A percentile compares a stretch with the other conserved stretches of the same genome.
phyloP scores from a whole-genome alignment of 2,113 vertebrate species.

The Tachycineta bicolor region DNA sequence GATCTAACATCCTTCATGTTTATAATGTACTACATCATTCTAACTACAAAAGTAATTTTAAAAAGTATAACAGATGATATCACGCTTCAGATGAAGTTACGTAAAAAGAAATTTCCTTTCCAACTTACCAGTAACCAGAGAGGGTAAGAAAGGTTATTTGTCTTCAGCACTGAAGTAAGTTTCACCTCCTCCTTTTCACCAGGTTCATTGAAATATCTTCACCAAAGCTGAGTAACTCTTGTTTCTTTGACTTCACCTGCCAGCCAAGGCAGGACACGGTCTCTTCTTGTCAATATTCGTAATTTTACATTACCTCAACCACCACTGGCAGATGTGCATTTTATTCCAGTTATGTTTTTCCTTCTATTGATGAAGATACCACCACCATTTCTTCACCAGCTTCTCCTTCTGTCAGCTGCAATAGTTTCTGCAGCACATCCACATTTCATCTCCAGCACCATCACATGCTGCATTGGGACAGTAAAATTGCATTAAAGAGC shows the following conservation, averaged over 20 bases:
- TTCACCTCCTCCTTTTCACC: neutral
- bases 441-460: neutral
- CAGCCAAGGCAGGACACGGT: neutral
- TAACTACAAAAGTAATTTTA: neutral
- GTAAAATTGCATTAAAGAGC: neutral
- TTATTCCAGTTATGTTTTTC: neutral
- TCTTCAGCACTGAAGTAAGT: neutral
- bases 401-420: conserved; percentile 14
- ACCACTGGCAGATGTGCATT: conserved; percentile 11
- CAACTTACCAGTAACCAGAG: neutral
- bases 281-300: conserved; percentile 8
- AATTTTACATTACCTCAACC: conserved; percentile 26
- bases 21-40: neutral
- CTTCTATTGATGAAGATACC: neutral
- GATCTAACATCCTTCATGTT: neutral
- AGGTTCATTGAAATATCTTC: neutral
- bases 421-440: neutral
- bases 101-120: neutral
- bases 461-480: neutral
- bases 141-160: neutral
- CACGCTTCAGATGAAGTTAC: neutral
- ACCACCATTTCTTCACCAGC: neutral
- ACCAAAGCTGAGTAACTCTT: neutral
- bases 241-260: neutral
- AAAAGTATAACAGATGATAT: neutral